phyloP scores from a whole-genome alignment of 2,113 vertebrate species.

The Athene cunicularia region DNA sequence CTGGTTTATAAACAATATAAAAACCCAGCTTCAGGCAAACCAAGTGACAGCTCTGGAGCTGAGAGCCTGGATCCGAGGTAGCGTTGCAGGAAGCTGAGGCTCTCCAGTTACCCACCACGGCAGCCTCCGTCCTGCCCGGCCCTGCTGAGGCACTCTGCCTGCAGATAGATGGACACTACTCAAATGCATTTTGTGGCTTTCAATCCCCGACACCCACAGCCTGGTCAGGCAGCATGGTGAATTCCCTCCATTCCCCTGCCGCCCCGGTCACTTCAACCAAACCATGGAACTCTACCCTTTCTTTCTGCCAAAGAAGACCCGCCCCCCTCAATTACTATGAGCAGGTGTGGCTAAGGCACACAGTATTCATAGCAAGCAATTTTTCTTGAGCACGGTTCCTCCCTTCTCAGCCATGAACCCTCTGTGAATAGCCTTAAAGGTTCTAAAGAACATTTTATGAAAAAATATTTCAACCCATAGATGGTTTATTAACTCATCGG shows the following conservation, averaged over 20 bases:
- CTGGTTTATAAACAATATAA: neutral
- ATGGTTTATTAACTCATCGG: neutral
- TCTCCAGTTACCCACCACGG: neutral
- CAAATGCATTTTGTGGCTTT: neutral
- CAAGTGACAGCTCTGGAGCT: neutral
- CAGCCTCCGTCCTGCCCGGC: neutral
- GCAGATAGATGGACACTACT: too few relatives aligned
- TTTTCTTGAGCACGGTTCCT: neutral
- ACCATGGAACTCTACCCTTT: rapidly evolving
- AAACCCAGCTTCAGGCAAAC: neutral
- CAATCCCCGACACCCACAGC: neutral
- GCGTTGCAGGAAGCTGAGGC: neutral
- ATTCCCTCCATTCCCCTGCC: neutral
- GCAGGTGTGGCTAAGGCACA: neutral
- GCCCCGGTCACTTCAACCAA: neutral
- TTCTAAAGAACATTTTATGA: neutral
- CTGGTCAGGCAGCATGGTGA: rapidly evolving
- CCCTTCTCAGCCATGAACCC: neutral
- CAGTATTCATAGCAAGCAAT: neutral
- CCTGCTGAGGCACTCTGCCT: neutral
- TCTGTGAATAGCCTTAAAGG: neutral
- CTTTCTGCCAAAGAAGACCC: neutral
- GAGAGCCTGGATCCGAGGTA: neutral
- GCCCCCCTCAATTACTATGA: neutral
- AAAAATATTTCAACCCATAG: neutral